Evolutionary conservation across 2,888 invertebrate genomes (phyloP), one percentile per base, ranked within the genome.

Genomic region (Lepidocyrtinus sp.): DNA sequence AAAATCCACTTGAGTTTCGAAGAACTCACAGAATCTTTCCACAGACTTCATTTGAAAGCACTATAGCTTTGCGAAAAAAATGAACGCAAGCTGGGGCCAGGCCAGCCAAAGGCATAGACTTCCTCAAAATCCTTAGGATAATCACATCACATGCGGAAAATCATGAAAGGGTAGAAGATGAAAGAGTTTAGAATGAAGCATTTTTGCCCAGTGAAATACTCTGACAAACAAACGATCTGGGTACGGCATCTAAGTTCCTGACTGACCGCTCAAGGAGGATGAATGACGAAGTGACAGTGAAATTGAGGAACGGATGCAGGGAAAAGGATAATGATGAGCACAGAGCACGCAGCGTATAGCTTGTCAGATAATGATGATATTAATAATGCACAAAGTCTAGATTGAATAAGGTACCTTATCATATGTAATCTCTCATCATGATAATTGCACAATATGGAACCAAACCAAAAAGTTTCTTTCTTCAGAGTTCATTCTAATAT

Each of bases 251-350:
- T n/a, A 50, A 50, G 50, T n/a, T n/a, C 15, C 50, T 50, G 50
- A 50, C 36, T 36, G 36, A 36, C 36, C 36, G 36, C 36, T 36
- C 36, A 36, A 12, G 46, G 36, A 67, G 22, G 46, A 67, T 67
- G 67, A 46, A 67, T 67, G 45, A 21, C 67, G 27, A 59, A 21
- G 26, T 71, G 71, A 61, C 63, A 63, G 72, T 72, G 72, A 72
- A 72, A 72, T 24, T 63, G 46, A 62, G 25, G 72, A 72, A 63
- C 63, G 72, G 72, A 72, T 62, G 62, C 46, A 72, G 15, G 50
- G 50, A 12, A 50, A 50, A 50, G 12, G 50, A 50, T 50, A 50
- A 50, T 50, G 59, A 50, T 50, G 50, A 61, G 70, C 50, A 50
- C 50, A 17, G n/a, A 50, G n/a, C n/a, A n/a, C n/a, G n/a, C n/a